These are phyloP conservation scores for Aphaenogaster rudis DNA, from an alignment of 1,140 invertebrate genomes.

Conservation along the genomic window DNA sequence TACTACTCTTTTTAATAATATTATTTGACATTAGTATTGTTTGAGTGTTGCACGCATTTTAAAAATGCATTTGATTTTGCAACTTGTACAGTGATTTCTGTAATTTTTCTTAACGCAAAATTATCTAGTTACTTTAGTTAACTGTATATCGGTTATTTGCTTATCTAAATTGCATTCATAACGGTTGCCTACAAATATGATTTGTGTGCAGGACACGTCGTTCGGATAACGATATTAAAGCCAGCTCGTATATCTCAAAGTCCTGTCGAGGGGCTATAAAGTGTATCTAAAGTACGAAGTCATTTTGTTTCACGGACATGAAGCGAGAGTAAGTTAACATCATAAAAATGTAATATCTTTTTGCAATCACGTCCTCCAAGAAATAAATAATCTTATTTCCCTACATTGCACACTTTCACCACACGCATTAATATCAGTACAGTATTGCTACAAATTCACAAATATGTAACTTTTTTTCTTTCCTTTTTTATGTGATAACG, in stretches of 20 bases:
- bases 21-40: neutral
- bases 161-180: slow-evolving; percentile 8
- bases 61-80: neutral
- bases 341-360: slow-evolving; percentile 15
- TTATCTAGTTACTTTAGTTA: slow-evolving; percentile 13
- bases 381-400: slow-evolving; percentile 22
- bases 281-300: slow-evolving; percentile 28
- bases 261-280: slow-evolving; percentile 20
- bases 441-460: neutral
- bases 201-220: slow-evolving; percentile 39
- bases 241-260: neutral
- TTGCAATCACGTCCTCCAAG: neutral
- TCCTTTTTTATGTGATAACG: neutral
- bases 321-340: slow-evolving; percentile 5
- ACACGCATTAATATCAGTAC: neutral
- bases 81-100: neutral
- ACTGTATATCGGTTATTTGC: neutral
- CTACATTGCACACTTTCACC: neutral
- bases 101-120: neutral
- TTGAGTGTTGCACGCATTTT: neutral
- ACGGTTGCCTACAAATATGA: slow-evolving; percentile 30
- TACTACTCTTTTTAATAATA: neutral
- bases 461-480: neutral
- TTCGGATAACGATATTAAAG: slow-evolving; percentile 50
- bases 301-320: slow-evolving; percentile 14